Conservation (phyloP, 2,797 vertebrate species). For the Pyrocephalus nanus region DNA sequence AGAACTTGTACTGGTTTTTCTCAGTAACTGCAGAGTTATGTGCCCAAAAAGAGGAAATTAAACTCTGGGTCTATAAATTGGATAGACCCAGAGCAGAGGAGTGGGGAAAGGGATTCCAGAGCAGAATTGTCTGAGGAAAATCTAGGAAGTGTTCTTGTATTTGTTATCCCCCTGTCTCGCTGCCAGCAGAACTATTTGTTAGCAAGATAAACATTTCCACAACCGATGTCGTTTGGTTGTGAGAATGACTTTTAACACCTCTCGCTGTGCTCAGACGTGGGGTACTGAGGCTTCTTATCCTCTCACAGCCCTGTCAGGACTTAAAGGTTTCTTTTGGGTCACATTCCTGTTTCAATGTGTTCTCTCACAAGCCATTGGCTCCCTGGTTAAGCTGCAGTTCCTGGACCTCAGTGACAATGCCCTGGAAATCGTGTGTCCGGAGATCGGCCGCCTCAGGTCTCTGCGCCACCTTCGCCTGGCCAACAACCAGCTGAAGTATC, state of each 20-base stretch:
- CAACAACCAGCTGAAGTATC: slow-evolving; percentile 90
- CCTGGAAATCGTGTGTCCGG: slow-evolving; percentile 92
- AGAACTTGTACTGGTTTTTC: neutral
- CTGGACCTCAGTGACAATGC: slow-evolving; percentile 95
- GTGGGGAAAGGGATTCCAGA: neutral
- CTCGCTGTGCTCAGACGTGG: neutral
- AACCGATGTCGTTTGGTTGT: neutral
- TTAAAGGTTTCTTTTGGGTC: neutral
- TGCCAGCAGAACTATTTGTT: neutral
- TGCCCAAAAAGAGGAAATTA: neutral
- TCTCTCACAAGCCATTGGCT: slow-evolving; percentile 88
- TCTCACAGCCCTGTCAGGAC: neutral
- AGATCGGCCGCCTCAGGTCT: slow-evolving; percentile 92
- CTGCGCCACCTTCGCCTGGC: slow-evolving; percentile 91
- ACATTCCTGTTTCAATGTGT: slow-evolving; percentile 43
- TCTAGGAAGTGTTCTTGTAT: neutral
- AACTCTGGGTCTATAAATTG: neutral
- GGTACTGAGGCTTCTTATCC: neutral
- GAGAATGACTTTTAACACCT: slow-evolving; percentile 9
- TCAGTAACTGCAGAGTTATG: neutral
- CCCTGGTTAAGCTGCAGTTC: slow-evolving; percentile 90
- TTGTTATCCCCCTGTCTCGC: neutral
- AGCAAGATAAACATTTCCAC: neutral
- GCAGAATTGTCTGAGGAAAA: neutral
- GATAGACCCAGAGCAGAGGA: neutral